Evolutionary conservation across 1,140 invertebrate genomes (phyloP).

Genomic region (Cecropterus lyciades): DNA sequence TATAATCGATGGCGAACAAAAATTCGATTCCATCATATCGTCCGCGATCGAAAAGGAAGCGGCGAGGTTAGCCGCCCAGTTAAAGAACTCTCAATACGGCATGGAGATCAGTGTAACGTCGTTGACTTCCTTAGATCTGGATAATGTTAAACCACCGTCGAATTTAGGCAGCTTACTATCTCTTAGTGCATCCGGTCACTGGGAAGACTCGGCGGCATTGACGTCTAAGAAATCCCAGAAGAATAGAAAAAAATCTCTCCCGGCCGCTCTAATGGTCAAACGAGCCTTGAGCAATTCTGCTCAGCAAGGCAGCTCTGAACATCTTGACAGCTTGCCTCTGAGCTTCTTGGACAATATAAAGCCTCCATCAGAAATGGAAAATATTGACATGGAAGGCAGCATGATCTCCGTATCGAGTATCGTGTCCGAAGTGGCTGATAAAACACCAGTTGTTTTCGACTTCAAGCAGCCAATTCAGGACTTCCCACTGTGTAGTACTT

Average conservation of each 20-base stretch:
- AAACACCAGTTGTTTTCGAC: conserved; percentile 79
- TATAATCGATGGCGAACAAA: conserved; percentile 61
- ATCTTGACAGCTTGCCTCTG: conserved; percentile 83
- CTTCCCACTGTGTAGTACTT: conserved; percentile 77
- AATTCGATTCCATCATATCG: conserved; percentile 68
- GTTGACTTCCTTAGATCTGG: conserved; percentile 86
- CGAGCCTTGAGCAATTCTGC: conserved; percentile 86
- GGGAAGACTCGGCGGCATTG: conserved; percentile 66
- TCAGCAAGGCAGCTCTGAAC: conserved; percentile 86
- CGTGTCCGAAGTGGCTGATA: conserved; percentile 90
- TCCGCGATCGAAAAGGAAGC: conserved; percentile 89
- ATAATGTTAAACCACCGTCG: conserved; percentile 91
- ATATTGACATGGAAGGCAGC: conserved; percentile 91
- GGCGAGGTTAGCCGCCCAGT: conserved; percentile 88
- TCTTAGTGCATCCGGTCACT: conserved; percentile 85
- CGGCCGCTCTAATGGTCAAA: conserved; percentile 88
- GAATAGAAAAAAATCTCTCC: conserved; percentile 87
- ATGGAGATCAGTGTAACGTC: conserved; percentile 86
- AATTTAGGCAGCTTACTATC: conserved; percentile 88
- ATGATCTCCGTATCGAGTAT: conserved; percentile 94
- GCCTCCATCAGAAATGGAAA: conserved; percentile 92
- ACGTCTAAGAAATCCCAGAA: conserved; percentile 71
- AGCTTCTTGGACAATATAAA: conserved; percentile 91
- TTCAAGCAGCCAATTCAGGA: conserved; percentile 82
- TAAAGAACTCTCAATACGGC: conserved; percentile 71